Percentiles rank a stretch among this genome's conserved stretches.
phyloP scores from a whole-genome alignment of 2,113 vertebrate genomes.

The Poicephalus gulielmi region DNA sequence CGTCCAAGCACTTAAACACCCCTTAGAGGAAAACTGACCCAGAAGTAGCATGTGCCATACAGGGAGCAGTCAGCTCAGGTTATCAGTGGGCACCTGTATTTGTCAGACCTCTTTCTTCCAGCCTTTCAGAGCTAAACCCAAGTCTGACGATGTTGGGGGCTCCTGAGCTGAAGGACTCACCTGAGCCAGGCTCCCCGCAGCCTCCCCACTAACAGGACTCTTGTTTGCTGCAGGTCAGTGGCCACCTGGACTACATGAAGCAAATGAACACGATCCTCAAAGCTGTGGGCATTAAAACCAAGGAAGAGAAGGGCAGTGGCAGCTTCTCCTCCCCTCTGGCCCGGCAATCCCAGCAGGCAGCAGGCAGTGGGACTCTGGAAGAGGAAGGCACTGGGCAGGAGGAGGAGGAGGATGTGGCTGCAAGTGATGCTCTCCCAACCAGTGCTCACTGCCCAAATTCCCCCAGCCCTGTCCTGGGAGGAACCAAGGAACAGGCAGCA shows the following conservation, averaged over 20 bases:
- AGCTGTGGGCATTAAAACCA: conserved; percentile 87
- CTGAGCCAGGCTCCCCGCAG: background rate
- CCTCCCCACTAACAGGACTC: background rate
- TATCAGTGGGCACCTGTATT: background rate
- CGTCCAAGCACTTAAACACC: background rate
- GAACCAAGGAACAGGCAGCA: background rate
- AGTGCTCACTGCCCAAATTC: accelerated
- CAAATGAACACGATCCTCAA: conserved; percentile 93
- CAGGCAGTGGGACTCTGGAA: accelerated
- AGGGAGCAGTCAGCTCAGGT: background rate
- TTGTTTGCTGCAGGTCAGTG: conserved; percentile 81
- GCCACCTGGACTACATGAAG: conserved; percentile 97
- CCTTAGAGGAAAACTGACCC: background rate
- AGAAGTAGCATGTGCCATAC: background rate
- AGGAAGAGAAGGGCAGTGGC: conserved; percentile 71
- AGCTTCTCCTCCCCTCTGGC: conserved; percentile 2
- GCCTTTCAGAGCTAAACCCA: background rate
- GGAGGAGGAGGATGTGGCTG: background rate
- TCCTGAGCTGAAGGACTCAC: background rate
- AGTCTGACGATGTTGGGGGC: accelerated
- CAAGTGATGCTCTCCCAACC: background rate
- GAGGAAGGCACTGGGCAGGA: background rate
- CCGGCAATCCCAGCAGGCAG: background rate
- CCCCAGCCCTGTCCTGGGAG: background rate
- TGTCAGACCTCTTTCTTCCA: background rate